A percentile compares a stretch with the other conserved stretches of the same genome.
phyloP scores from a whole-genome alignment of 1,140 invertebrate species.

The Cyclina sinensis region DNA sequence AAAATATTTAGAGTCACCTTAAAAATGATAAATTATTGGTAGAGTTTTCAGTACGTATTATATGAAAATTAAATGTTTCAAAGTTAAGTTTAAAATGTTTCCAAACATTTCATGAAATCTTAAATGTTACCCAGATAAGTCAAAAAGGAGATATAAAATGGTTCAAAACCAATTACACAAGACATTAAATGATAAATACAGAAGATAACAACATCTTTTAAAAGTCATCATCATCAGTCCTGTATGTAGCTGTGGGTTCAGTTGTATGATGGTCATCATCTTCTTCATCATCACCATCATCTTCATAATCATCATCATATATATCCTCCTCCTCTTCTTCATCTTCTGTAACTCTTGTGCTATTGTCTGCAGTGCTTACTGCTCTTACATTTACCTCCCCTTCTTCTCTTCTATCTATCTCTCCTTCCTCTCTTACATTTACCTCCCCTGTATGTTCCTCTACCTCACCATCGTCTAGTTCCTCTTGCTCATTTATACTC shows the following conservation, averaged over 20 bases:
- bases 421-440: not conserved
- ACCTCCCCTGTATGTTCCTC: constrained; percentile 5
- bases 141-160: too few relatives aligned
- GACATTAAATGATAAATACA: too few relatives aligned
- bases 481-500: constrained; percentile 64
- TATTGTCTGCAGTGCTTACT: not conserved
- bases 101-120: too few relatives aligned
- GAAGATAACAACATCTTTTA: constrained; percentile 6
- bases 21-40: too few relatives aligned
- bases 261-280: constrained; percentile 55
- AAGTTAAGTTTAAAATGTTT: too few relatives aligned
- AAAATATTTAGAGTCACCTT: too few relatives aligned
- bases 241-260: constrained; percentile 58
- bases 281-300: constrained; percentile 66
- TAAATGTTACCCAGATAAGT: too few relatives aligned
- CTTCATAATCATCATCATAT: constrained; percentile 65
- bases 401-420: not conserved
- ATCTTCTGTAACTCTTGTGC: constrained; percentile 19
- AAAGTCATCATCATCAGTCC: constrained; percentile 62
- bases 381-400: not conserved
- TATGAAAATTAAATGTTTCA: too few relatives aligned
- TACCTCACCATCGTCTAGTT: constrained; percentile 58
- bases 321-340: constrained; percentile 64
- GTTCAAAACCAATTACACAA: too few relatives aligned
- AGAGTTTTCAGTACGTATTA: too few relatives aligned